These are phyloP conservation scores for Leptinotarsa rubiginosa DNA, from an alignment of 2,888 invertebrate species.

Conservation along the genomic window DNA sequence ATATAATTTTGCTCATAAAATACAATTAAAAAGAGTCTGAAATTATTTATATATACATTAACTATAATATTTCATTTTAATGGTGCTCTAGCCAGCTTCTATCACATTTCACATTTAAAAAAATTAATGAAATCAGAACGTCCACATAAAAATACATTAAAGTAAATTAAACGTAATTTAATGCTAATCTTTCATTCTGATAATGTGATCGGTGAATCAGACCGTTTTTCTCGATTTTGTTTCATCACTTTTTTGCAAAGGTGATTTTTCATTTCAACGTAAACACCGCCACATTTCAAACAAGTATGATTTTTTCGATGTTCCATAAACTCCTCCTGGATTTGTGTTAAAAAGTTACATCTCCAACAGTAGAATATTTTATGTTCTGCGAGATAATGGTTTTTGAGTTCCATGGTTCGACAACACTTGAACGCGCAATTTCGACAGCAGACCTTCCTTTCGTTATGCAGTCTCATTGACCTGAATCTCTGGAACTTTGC, in stretches of 20 bases:
- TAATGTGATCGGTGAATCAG: not conserved
- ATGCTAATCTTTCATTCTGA: not conserved
- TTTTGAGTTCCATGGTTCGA: constrained; percentile 30
- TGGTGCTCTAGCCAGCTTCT: not conserved
- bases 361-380: constrained; percentile 33
- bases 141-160: not conserved
- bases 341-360: constrained; percentile 29
- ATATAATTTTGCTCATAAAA: no score
- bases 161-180: not conserved
- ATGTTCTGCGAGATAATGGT: constrained; percentile 34
- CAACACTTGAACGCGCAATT: constrained; percentile 31
- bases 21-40: no score
- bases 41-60: not conserved
- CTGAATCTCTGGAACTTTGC: constrained; percentile 23
- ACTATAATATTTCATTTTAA: not conserved
- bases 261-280: constrained; percentile 6
- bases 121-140: not conserved
- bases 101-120: not conserved
- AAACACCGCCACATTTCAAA: constrained; percentile 18
- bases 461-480: constrained; percentile 24
- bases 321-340: constrained; percentile 21
- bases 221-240: not conserved
- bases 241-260: constrained; percentile 10
- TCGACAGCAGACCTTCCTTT: constrained; percentile 26
- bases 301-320: constrained; percentile 33